Base-by-base conservation (phyloP, 2,888 invertebrate species). In the Petrolisthes manimaculis region DNA sequence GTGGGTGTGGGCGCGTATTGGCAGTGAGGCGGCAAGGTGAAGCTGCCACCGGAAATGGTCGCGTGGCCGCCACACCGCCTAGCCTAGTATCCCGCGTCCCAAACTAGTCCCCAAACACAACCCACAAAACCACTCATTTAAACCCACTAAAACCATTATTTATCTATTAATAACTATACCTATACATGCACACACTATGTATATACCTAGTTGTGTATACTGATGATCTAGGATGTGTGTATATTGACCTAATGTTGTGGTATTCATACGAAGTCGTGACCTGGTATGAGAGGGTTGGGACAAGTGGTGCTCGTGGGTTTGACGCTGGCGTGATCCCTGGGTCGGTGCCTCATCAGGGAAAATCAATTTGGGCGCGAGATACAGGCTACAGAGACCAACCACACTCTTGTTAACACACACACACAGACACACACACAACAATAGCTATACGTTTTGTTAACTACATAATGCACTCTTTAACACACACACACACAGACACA, bases 291-390 rank as follows among this genome's bases (percentile, higher is more conserved):
- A 79, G 86, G 51, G 55, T 69, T 37, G n/a, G 86, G 53, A 82
- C 61, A 53, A 12, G 67, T 69, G 56, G 37, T 88, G 88, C 84
- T 79, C 83, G 87, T 61, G 79, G 87, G 87, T 79, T 83, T 84
- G 88, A 84, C 88, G 84, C 84, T 88, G 88, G 80, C 84, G 80
- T 88, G 88, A 88, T 88, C 88, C 88, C 80, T n/a, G 84, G 83
- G 83, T 88, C 84, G 88, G 79, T 83, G 84, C 80, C 88, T 88
- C 88, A 88, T 88, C 88, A 88, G 84, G 80, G 88, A 88, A 88
- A 88, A 88, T 88, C 88, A 88, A 88, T 88, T 88, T 88, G 87
- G 84, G 84, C 79, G 88, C 83, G 79, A 88, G 88, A 88, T 88
- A 88, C 84, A 83, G 79, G 83, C 88, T 86, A 81, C 81, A 81